phyloP scores from a whole-genome alignment of 2,888 invertebrate species.

The Isotomurus palustris region DNA sequence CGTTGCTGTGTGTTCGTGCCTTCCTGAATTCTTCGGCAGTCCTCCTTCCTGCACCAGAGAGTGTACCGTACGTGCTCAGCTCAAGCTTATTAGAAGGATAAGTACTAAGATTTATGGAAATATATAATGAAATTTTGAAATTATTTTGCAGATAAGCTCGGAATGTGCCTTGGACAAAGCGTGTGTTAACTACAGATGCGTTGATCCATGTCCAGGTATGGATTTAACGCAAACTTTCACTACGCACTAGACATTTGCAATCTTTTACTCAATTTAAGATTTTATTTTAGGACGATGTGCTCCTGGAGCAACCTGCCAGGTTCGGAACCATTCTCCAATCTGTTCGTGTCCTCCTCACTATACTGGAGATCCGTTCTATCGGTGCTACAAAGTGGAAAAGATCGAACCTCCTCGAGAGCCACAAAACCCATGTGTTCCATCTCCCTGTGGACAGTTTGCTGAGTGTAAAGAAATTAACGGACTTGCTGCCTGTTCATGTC shows the following conservation, averaged over 20 bases:
- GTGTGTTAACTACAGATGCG: conserved; percentile 31
- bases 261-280: neutral
- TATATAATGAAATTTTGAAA: neutral
- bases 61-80: too few species aligned
- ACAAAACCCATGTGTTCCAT: conserved; percentile 36
- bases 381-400: neutral
- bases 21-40: conserved; percentile 50
- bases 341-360: conserved; percentile 47
- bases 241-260: neutral
- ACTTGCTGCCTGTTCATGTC: conserved; percentile 41
- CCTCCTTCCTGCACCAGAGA: conserved; percentile 63
- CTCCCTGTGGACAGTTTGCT: conserved; percentile 31
- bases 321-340: conserved; percentile 48
- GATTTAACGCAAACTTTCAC: neutral
- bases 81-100: too few species aligned
- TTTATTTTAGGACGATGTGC: conserved; percentile 58
- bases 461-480: conserved; percentile 37
- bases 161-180: conserved; percentile 42
- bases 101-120: too few species aligned
- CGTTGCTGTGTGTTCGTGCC: conserved; percentile 57
- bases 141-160: too few species aligned
- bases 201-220: conserved; percentile 68
- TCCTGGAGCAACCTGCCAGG: conserved; percentile 57
- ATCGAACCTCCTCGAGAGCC: neutral
- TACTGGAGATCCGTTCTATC: conserved; percentile 50